Evolutionary conservation across 2,797 vertebrate genomes (phyloP), one percentile per base, ranked within the genome.

Genomic region (Hydrophis major): DNA sequence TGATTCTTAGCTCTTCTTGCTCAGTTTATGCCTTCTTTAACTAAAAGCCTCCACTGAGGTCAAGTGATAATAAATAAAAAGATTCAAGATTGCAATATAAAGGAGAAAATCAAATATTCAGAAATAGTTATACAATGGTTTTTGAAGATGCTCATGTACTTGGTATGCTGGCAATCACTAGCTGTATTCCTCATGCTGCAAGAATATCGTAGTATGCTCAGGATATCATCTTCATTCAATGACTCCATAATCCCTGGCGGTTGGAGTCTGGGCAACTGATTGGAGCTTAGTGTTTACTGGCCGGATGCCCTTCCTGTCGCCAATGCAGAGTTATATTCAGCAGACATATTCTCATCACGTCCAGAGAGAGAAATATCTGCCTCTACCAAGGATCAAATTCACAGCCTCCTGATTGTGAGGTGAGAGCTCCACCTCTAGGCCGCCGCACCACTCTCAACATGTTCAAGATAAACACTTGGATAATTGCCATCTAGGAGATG

Each of bases 1-100:
- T 74, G 89, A 50, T 12, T 83, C 83, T 93, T 94, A 92, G 92
- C 2, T 7, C 25, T 16, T 89, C 42, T 94, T 93, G 91, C 13
- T 63, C 28, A 57, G 11, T 61, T 90, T 93, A 56, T 53, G 87
- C 50, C 22, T 83, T 28, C 20, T n/a, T n/a, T 91, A 91, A 55
- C 16, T n/a, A 92, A 27, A 55, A 88, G 91, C 20, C 13, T 93
- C 4, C 87, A 27, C 0, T 55, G 4, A 0, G 86, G 22, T 8
- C 88, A 78, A 60, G 87, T 91, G 32, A 91, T 89, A 0, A 32
- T 66, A 10, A 93, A 90, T 22, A 25, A 55, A 7, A 6, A 47
- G 13, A 42, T 94, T 74, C 61, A 86, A 27, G 20, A 32, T 86
- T 69, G n/a, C 25, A 93, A 69, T 32, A 69, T 63, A 3, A 92